These are phyloP conservation scores for Orthosia gothica DNA, from an alignment of 2,888 invertebrate species.

Conservation along the genomic window DNA sequence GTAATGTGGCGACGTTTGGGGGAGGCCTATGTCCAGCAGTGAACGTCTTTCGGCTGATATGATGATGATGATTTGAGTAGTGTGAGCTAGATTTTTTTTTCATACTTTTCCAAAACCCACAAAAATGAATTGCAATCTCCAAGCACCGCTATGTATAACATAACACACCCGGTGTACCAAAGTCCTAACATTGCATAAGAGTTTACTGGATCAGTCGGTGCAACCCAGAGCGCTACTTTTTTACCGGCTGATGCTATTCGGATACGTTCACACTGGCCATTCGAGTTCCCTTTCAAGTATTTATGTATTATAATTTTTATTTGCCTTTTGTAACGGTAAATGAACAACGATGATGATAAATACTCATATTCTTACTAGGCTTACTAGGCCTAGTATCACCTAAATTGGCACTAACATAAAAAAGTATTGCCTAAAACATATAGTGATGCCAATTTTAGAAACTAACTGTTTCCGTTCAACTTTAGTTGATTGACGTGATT, in stretches of 20 bases:
- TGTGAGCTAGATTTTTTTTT: too few species aligned
- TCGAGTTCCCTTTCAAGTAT: slow-evolving; percentile 37
- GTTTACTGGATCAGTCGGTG: slow-evolving; percentile 88
- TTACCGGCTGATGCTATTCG: slow-evolving; percentile 78
- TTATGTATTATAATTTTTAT: slow-evolving; percentile 24
- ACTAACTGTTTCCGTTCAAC: slow-evolving; percentile 24
- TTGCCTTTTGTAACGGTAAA: slow-evolving; percentile 23
- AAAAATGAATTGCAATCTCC: not conserved
- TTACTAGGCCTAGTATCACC: slow-evolving; percentile 3
- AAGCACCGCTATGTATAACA: slow-evolving; percentile 14
- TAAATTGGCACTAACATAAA: slow-evolving; percentile 14
- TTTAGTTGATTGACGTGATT: slow-evolving; percentile 9
- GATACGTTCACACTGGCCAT: slow-evolving; percentile 75
- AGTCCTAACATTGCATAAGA: slow-evolving; percentile 80
- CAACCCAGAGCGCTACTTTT: slow-evolving; percentile 88
- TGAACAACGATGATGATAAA: slow-evolving; percentile 18
- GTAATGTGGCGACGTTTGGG: too few species aligned
- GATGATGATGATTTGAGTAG: too few species aligned
- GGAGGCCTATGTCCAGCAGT: too few species aligned
- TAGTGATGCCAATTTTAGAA: slow-evolving; percentile 29
- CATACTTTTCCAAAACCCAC: too few species aligned
- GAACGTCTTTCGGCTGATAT: too few species aligned
- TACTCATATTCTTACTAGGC: slow-evolving; percentile 8
- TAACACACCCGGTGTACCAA: slow-evolving; percentile 70
- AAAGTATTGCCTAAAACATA: slow-evolving; percentile 8